phyloP scores from a whole-genome alignment of 2,113 vertebrate genomes.

The Centropus unirufus region DNA sequence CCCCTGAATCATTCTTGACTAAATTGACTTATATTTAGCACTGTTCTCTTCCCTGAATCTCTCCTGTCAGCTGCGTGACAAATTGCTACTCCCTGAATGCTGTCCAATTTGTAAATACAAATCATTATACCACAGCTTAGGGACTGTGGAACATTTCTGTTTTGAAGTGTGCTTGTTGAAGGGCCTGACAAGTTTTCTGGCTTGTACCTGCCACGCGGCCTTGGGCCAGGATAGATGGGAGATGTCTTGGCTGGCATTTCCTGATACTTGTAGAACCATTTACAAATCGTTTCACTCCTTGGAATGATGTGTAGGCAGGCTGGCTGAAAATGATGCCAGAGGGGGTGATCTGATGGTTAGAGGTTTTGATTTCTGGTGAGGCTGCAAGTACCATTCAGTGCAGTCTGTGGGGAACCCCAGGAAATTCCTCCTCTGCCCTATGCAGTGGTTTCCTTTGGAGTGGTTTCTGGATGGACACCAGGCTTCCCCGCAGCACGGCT shows the following conservation, averaged over 20 bases:
- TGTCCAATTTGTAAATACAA: conserved; percentile 11
- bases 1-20: conserved; percentile 42
- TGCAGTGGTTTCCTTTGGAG: neutral
- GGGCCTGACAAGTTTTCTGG: fast-evolving
- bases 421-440: neutral
- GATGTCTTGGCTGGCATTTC: neutral
- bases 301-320: neutral
- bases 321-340: neutral
- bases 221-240: neutral
- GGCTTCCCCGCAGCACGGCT: fast-evolving
- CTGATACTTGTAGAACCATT: neutral
- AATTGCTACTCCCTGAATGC: conserved; percentile 36
- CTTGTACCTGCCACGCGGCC: fast-evolving
- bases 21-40: conserved; percentile 56
- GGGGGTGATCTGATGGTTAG: neutral
- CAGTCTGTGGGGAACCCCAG: neutral
- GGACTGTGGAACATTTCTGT: neutral
- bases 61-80: conserved; percentile 43
- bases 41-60: conserved; percentile 37
- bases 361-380: neutral
- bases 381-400: neutral
- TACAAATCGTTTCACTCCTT: neutral
- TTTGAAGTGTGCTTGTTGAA: neutral
- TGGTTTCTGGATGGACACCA: neutral
- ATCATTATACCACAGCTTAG: neutral